Evolutionary conservation across 2,888 invertebrate species (phyloP).

Genomic region (Beris morrisii): DNA sequence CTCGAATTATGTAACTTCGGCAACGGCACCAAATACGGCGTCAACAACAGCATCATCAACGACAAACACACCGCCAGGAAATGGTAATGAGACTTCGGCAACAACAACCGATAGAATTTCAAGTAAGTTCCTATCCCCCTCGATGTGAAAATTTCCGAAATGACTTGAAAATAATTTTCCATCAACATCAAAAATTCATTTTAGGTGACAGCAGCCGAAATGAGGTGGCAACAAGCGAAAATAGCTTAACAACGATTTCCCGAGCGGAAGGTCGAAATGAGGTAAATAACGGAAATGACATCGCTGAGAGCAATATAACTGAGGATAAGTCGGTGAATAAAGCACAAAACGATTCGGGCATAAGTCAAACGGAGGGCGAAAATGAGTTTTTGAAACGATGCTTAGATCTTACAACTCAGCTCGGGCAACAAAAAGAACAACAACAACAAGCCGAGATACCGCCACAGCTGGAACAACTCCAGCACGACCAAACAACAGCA

Average conservation of each 20-base stretch:
- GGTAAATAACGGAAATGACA: conserved; percentile 37
- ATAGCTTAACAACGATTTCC: conserved; percentile 20
- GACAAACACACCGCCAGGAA: conserved; percentile 15
- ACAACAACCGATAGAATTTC: conserved; percentile 20
- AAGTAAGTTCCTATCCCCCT: conserved; percentile 27
- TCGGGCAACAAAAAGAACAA: neutral
- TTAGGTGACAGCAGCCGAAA: conserved; percentile 30
- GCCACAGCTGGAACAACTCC: neutral
- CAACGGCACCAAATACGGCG: conserved; percentile 20
- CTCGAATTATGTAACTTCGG: conserved; percentile 34
- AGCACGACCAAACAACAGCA: neutral
- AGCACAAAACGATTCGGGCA: conserved; percentile 11
- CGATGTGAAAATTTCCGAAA: conserved; percentile 5
- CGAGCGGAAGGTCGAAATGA: conserved; percentile 37
- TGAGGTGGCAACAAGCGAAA: conserved; percentile 15
- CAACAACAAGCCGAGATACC: neutral
- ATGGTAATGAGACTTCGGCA: conserved; percentile 1
- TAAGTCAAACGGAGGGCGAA: conserved; percentile 7
- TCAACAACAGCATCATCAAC: conserved; percentile 32
- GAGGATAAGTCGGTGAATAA: conserved; percentile 16
- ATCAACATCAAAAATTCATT: conserved; percentile 29
- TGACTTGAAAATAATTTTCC: conserved; percentile 15
- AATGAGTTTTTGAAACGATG: neutral
- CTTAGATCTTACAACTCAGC: too few species aligned
- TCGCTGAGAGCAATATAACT: conserved; percentile 35